Base-by-base conservation (phyloP, 2,797 vertebrate species). In the Tarsius wallacei region DNA sequence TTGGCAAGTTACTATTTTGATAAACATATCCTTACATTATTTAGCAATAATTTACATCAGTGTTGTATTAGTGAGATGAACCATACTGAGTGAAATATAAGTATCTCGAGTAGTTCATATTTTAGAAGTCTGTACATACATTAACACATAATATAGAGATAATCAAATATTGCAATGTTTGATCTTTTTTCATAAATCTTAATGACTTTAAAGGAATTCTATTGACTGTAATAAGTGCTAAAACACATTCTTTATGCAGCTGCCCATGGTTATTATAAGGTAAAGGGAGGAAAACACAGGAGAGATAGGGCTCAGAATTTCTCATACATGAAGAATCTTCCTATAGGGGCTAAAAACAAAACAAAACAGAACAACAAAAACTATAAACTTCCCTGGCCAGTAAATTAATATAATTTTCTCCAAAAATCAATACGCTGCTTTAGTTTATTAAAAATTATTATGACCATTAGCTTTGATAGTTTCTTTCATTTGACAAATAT, bases 401-500 rank as follows among this genome's bases (percentile, higher is more conserved):
- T 93, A 87, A 91, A 77, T 49, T 33, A 59, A 12, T 80, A 81
- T 49, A 26, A 87, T 47, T 87, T 92, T 22, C 63, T 88, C 31
- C 53, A 78, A 36, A 94, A 97, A 85, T 84, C 90, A 92, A 87
- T 86, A 86, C 8, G 49, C 36, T 94, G 8, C 24, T 71, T 51
- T 82, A 36, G 80, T 74, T 63, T 74, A 73, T 68, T 91, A 61
- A 73, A 96, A 94, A 71, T 61, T 31, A 53, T 55, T 68, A 55
- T 87, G 59, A 51, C 51, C n/a, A n/a, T 82, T 80, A 53, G n/a
- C 42, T 81, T 8, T 28, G 16, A 73, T 11, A 59, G 55, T 53
- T 82, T n/a, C 59, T 31, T 59, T 78, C 13, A 86, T 57, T 87
- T 90, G n/a, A 26, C n/a, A 84, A 33, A 11, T 28, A 77, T 4